Evolutionary conservation across 23 tunicate species (phyloP).

Genomic region (Trididemnum clinides): DNA sequence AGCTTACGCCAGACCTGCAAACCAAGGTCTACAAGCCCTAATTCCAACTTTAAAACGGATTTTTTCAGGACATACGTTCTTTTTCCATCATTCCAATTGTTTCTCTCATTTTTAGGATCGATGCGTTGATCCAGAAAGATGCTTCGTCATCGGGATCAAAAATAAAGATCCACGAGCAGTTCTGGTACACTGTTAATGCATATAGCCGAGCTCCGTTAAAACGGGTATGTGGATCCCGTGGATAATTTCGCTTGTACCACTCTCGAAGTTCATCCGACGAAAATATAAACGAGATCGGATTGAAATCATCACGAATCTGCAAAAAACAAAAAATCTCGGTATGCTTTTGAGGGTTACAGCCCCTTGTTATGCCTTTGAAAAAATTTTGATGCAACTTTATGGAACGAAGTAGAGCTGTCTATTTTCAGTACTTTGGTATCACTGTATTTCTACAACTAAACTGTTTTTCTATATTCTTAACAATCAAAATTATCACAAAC

Average conservation of each 20-base stretch:
- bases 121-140: conserved; percentile 43
- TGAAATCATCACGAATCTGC: conserved; percentile 43
- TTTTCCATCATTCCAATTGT: conserved; percentile 35
- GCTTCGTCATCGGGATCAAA: conserved; percentile 86
- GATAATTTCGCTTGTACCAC: conserved; percentile 29
- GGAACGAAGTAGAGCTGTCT: too few relatives aligned
- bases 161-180: conserved; percentile 52
- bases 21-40: too few relatives aligned
- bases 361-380: too few relatives aligned
- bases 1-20: too few relatives aligned
- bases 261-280: conserved; percentile 42
- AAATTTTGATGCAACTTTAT: too few relatives aligned
- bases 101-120: conserved; percentile 32
- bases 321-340: neutral
- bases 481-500: too few relatives aligned
- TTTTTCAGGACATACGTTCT: neutral
- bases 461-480: too few relatives aligned
- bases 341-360: too few relatives aligned
- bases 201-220: conserved; percentile 44
- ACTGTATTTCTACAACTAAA: too few relatives aligned
- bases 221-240: conserved; percentile 20
- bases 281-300: conserved; percentile 32
- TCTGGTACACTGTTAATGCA: conserved; percentile 49
- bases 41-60: neutral
- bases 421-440: too few relatives aligned